A percentile compares a stretch with the other conserved stretches of the same genome.
Evolutionary conservation across 2,797 vertebrate genomes (phyloP).

Genomic region (Anguilla megastoma): DNA sequence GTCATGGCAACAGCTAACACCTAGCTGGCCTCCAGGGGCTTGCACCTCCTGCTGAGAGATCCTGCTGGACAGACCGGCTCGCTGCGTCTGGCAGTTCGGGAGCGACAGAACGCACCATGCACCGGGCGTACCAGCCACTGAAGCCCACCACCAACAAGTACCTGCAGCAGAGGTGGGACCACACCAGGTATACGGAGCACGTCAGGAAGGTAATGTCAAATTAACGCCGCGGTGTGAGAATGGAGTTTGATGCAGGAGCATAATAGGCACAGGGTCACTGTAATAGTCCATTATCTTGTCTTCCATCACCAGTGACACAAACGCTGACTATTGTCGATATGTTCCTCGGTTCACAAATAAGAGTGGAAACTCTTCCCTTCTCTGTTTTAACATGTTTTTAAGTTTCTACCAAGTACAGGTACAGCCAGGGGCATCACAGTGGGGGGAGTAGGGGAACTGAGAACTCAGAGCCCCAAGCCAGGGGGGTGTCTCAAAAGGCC

Average conservation of each 20-base stretch:
- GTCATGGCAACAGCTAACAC: conserved; percentile 55
- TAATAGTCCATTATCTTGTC: background rate
- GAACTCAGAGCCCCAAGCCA: too few species aligned
- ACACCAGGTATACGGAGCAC: conserved; percentile 61
- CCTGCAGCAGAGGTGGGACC: conserved; percentile 76
- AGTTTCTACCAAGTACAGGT: background rate
- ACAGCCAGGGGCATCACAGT: too few species aligned
- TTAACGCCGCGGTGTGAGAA: background rate
- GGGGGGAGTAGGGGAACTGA: too few species aligned
- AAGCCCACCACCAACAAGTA: conserved; percentile 70
- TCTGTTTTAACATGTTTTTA: background rate
- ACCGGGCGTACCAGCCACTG: conserved; percentile 70
- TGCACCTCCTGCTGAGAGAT: conserved; percentile 23
- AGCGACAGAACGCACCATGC: conserved; percentile 55
- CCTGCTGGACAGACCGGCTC: background rate
- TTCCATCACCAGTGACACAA: background rate
- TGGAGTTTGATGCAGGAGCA: background rate
- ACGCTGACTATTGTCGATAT: background rate
- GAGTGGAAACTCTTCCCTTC: background rate
- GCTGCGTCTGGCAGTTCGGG: background rate
- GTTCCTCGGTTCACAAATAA: background rate
- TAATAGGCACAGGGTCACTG: background rate
- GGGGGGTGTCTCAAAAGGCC: too few species aligned
- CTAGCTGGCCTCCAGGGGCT: conserved; percentile 8
- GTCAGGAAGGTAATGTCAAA: conserved; percentile 64